Base-by-base conservation (phyloP, 2,888 invertebrate species). In the Cephus nigrinus region DNA sequence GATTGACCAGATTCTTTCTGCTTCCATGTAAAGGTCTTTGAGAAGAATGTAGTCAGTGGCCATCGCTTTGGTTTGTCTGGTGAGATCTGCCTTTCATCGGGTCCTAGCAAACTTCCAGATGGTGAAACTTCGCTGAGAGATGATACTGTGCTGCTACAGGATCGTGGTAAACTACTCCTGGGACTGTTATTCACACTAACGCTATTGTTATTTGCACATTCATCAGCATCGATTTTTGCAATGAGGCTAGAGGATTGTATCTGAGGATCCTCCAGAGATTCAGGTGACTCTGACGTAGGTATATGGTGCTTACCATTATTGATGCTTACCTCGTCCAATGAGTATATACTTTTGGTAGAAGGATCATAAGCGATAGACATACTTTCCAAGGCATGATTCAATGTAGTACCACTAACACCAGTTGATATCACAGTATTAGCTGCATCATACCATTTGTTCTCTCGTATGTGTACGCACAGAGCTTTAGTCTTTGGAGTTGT, bases 361-460 rank as follows among this genome's bases (percentile, higher is more conserved):
- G 96, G 96, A 89, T 95, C 95, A 91, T 96, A 96, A 4, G 95
- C 95, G 82, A 96, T 91, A 82, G 95, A 95, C 92, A 96, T 95
- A 90, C 94, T 95, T 88, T 95, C 94, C 86, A 96, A 91, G 76
- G 95, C 95, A 91, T 95, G 94, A 88, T 94, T 95, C 81, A 96
- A 92, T 34, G 88, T 90, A 33, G 90, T 86, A 32, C 90, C 90
- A 4, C 88, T 87, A 3, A 89, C 86, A 11, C 89, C 89, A 3
- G 88, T 88, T 1, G 89, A 90, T 15, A 90, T 86, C 9, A 89
- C 84, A 9, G 72, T 72, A 73, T 89, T 89, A 9, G 89, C 87
- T 34, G 89, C 89, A 76, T 89, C 89, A 36, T 90, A 90, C 90
- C 90, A 90, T 74, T 90, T 90, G 79, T 90, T 90, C 34, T 90